Conservation (phyloP, 2,888 invertebrate species). For the Itoplectis maculator region DNA sequence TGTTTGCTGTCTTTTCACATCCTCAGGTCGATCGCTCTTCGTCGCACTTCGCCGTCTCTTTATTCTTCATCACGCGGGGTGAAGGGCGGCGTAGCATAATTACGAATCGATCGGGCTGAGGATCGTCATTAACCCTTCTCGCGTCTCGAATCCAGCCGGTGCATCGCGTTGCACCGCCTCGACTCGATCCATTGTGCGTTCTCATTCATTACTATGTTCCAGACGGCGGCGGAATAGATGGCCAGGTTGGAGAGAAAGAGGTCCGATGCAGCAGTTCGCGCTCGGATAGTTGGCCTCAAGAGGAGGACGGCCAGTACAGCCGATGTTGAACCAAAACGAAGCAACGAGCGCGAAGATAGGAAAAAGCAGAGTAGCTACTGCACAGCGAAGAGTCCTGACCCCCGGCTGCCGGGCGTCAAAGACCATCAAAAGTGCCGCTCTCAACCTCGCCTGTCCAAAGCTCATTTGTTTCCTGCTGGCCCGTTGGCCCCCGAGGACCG, state of each 20-base stretch:
- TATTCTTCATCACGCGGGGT: conserved; percentile 49
- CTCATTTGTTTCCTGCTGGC: conserved; percentile 81
- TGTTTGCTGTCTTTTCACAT: not conserved
- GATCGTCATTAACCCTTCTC: conserved; percentile 78
- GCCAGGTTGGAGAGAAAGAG: conserved; percentile 31
- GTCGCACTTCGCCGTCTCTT: conserved; percentile 27
- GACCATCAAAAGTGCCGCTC: conserved; percentile 80
- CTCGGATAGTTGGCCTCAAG: conserved; percentile 41
- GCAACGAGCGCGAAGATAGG: conserved; percentile 47
- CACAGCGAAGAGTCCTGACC: conserved; percentile 75
- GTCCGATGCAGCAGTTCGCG: no score
- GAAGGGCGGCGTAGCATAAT: conserved; percentile 68
- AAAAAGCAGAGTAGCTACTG: conserved; percentile 77
- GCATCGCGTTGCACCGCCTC: conserved; percentile 55
- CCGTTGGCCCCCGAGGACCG: conserved; percentile 59
- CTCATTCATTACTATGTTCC: conserved; percentile 77
- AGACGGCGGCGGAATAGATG: conserved; percentile 50
- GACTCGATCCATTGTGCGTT: conserved; percentile 78
- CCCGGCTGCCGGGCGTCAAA: conserved; percentile 79
- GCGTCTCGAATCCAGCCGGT: conserved; percentile 46
- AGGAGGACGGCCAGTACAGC: conserved; percentile 31
- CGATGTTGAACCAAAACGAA: conserved; percentile 54
- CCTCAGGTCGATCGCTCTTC: conserved; percentile 28
- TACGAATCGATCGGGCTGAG: conserved; percentile 75
- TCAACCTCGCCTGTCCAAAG: conserved; percentile 78